phyloP scores from a whole-genome alignment of 1,140 invertebrate species.

The Ceratina calcarata region DNA sequence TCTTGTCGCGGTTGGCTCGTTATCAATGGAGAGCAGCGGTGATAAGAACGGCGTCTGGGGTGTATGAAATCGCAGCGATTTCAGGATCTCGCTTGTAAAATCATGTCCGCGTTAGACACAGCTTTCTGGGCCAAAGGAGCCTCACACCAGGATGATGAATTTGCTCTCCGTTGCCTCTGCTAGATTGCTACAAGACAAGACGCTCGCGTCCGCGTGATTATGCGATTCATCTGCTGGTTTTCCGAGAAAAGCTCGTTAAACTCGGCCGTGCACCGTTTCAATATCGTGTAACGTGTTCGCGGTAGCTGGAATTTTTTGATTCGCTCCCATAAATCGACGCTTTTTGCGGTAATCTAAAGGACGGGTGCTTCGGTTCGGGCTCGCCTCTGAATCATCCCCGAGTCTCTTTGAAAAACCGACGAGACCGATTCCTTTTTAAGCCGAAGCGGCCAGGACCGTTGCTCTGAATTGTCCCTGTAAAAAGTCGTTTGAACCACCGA shows the following conservation, averaged over 20 bases:
- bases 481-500: not conserved
- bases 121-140: conserved; percentile 4
- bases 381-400: not conserved
- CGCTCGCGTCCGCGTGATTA: conserved; percentile 34
- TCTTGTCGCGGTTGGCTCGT: conserved; percentile 12
- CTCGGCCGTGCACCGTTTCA: not conserved
- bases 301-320: not conserved
- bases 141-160: conserved; percentile 40
- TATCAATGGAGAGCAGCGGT: not conserved
- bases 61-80: conserved; percentile 33
- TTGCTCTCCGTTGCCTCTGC: conserved; percentile 39
- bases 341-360: conserved; percentile 23
- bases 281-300: not conserved
- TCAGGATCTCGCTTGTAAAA: conserved; percentile 51
- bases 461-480: not conserved
- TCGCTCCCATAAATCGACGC: not conserved
- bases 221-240: conserved; percentile 37
- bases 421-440: not conserved
- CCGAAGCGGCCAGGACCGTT: not conserved
- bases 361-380: not conserved
- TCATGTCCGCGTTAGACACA: conserved; percentile 45
- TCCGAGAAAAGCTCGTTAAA: conserved; percentile 39
- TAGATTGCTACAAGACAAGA: conserved; percentile 43
- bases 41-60: conserved; percentile 28
- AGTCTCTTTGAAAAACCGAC: not conserved